Evolutionary conservation across 2,888 invertebrate genomes (phyloP).

Genomic region (Pinctada fucata): DNA sequence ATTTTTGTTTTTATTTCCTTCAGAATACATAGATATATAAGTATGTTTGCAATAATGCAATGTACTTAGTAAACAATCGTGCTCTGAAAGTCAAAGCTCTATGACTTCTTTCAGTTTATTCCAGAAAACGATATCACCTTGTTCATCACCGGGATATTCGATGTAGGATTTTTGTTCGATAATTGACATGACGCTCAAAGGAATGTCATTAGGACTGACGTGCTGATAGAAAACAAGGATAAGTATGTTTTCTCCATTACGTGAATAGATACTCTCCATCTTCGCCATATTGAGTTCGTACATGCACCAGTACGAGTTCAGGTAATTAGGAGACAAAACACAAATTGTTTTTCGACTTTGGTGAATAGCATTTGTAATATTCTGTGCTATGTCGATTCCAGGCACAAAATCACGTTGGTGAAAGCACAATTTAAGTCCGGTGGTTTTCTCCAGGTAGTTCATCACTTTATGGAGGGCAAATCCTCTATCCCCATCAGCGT

Average conservation of each 20-base stretch:
- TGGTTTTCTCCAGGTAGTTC: slow-evolving; percentile 36
- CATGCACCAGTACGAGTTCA: slow-evolving; percentile 36
- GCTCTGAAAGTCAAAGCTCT: no score
- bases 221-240: slow-evolving; percentile 35
- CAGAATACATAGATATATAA: no score
- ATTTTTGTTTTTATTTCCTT: no score
- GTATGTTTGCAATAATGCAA: no score
- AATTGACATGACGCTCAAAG: slow-evolving; percentile 23
- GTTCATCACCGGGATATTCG: slow-evolving; percentile 38
- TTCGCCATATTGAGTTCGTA: slow-evolving; percentile 36
- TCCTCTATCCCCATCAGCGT: slow-evolving; percentile 41
- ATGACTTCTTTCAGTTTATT: slow-evolving; percentile 19
- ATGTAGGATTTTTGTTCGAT: slow-evolving; percentile 37
- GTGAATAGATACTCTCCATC: slow-evolving; percentile 39
- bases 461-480: slow-evolving; percentile 34
- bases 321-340: slow-evolving; percentile 20
- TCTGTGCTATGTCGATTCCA: slow-evolving; percentile 30
- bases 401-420: slow-evolving; percentile 34
- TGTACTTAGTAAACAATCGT: no score
- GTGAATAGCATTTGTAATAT: slow-evolving; percentile 32
- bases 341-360: slow-evolving; percentile 20
- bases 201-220: slow-evolving; percentile 30
- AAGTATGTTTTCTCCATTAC: slow-evolving; percentile 31
- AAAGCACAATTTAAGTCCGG: slow-evolving; percentile 19
- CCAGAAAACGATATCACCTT: slow-evolving; percentile 39